A percentile compares a stretch with the other conserved stretches of the same genome.
Conservation (phyloP, 1,140 invertebrate genomes). For the Helicoverpa armigera region DNA sequence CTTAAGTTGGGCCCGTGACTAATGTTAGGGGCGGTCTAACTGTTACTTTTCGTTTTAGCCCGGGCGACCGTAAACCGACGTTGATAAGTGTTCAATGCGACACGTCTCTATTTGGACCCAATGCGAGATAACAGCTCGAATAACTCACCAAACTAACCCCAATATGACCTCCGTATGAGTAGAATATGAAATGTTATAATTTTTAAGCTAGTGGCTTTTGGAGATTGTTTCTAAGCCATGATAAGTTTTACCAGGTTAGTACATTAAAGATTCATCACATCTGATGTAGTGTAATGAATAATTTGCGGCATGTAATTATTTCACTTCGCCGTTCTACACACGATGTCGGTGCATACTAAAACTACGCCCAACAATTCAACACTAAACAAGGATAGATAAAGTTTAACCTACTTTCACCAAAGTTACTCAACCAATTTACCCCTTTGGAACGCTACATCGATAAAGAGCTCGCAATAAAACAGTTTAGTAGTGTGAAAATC, state of each 20-base stretch:
- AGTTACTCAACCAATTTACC: slow-evolving; percentile 24
- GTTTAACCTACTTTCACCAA: slow-evolving; percentile 11
- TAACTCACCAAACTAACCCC: slow-evolving; percentile 55
- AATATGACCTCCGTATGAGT: slow-evolving; percentile 34
- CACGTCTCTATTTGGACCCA: slow-evolving; percentile 71
- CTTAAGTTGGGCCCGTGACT: slow-evolving; percentile 70
- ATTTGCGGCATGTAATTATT: no score
- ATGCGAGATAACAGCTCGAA: slow-evolving; percentile 66
- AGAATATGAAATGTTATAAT: slow-evolving; percentile 46
- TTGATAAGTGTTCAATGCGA: slow-evolving; percentile 76
- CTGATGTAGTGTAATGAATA: no score
- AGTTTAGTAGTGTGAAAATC: slow-evolving; percentile 40
- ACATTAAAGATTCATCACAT: no score
- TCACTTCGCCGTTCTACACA: no score
- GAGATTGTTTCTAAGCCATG: neutral
- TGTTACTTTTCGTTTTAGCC: slow-evolving; percentile 72
- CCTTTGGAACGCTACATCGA: slow-evolving; percentile 13
- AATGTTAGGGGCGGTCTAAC: slow-evolving; percentile 64
- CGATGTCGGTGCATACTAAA: no score
- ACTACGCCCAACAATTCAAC: neutral
- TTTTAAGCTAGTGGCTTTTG: neutral
- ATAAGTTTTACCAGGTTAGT: no score
- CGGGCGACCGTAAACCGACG: slow-evolving; percentile 70
- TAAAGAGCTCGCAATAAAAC: slow-evolving; percentile 37
- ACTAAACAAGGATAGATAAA: neutral